Evolutionary conservation across 2,113 vertebrate genomes (phyloP).

Genomic region (Pelmatolapia mariae): DNA sequence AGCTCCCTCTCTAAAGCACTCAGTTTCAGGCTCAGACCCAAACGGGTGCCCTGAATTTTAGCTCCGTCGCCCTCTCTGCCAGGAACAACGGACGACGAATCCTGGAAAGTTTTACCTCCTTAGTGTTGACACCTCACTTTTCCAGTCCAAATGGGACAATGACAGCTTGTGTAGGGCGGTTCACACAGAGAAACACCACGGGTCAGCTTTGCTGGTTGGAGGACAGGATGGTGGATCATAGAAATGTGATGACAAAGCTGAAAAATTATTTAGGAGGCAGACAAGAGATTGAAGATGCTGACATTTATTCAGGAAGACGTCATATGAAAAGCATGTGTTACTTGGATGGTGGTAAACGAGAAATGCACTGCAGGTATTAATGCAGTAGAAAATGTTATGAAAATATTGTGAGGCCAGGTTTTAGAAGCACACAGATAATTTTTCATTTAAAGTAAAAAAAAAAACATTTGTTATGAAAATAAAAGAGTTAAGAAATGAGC

Average conservation of each 20-base stretch:
- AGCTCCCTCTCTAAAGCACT: conserved; percentile 5
- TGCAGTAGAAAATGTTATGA: too few relatives aligned
- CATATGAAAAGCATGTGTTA: background rate
- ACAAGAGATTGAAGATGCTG: background rate
- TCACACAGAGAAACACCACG: background rate
- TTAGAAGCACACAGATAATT: background rate
- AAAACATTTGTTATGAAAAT: background rate
- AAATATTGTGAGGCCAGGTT: background rate
- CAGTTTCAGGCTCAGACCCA: conserved; percentile 14
- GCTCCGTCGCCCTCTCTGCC: conserved; percentile 24
- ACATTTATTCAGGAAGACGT: background rate
- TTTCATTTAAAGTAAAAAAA: background rate
- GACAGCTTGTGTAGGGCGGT: background rate
- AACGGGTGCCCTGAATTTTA: conserved; percentile 40
- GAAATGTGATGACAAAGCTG: conserved; percentile 6
- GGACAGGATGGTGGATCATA: background rate
- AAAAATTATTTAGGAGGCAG: background rate
- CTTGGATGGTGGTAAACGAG: background rate
- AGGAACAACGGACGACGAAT: conserved; percentile 36
- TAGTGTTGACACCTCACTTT: conserved; percentile 30
- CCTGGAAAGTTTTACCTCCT: conserved; percentile 51
- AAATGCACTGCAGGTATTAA: background rate
- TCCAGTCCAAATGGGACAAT: conserved; percentile 33
- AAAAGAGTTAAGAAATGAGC: background rate
- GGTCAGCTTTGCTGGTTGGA: background rate